phyloP scores from a whole-genome alignment of 2,888 invertebrate species.

The Nomada ferruginata region DNA sequence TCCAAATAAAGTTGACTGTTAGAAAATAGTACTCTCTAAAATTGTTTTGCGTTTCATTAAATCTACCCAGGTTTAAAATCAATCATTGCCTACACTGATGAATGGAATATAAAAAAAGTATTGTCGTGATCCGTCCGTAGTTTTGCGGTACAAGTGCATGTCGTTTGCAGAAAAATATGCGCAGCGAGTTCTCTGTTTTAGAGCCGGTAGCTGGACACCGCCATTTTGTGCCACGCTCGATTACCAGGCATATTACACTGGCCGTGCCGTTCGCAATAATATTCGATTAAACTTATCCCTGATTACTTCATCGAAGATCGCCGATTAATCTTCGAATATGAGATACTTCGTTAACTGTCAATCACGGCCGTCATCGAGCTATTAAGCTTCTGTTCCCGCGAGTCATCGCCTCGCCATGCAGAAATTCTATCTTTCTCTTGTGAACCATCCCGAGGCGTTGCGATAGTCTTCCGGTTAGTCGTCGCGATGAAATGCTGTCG shows the following conservation, averaged over 20 bases:
- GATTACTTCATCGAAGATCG: slow-evolving; percentile 65
- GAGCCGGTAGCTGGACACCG: slow-evolving; percentile 74
- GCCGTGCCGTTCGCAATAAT: slow-evolving; percentile 46
- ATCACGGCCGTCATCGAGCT: slow-evolving; percentile 55
- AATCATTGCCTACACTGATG: not conserved
- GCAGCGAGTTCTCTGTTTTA: slow-evolving; percentile 38
- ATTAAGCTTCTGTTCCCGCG: slow-evolving; percentile 58
- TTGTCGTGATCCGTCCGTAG: too few species aligned
- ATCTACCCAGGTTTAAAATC: too few species aligned
- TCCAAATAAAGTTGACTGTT: too few species aligned
- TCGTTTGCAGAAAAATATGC: not conserved
- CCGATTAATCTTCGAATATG: slow-evolving; percentile 64
- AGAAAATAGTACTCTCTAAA: too few species aligned
- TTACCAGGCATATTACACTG: slow-evolving; percentile 67
- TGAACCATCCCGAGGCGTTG: slow-evolving; percentile 22
- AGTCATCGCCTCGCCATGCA: slow-evolving; percentile 57
- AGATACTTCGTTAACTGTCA: slow-evolving; percentile 67
- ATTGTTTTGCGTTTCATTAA: not conserved
- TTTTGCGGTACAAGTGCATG: not conserved
- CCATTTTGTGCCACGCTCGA: slow-evolving; percentile 77
- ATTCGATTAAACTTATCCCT: slow-evolving; percentile 60
- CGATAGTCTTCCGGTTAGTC: slow-evolving; percentile 22
- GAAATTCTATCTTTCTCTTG: slow-evolving; percentile 45
- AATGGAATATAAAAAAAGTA: not conserved
- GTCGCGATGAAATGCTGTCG: not conserved